Percentiles rank a stretch among this genome's conserved stretches.
phyloP scores from a whole-genome alignment of 1,140 invertebrate species.

The Leptopilina clavipes region DNA sequence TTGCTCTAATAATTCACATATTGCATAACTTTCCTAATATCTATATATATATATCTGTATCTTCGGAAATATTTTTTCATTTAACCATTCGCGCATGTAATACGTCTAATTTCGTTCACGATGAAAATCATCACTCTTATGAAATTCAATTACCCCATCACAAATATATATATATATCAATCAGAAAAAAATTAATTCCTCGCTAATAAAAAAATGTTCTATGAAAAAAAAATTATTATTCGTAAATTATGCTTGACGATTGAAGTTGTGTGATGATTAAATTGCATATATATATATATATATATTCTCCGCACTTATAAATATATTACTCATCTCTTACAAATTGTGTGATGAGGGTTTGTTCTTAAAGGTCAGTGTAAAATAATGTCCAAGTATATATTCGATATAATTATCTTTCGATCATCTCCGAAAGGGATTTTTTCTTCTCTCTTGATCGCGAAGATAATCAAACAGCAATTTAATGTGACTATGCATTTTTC shows the following conservation, averaged over 20 bases:
- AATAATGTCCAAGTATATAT: constrained; percentile 14
- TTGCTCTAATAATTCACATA: constrained; percentile 8
- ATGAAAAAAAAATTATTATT: background rate
- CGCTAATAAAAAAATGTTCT: background rate
- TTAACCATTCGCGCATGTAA: background rate
- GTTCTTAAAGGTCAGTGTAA: background rate
- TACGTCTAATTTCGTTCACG: background rate
- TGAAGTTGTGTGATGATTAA: background rate
- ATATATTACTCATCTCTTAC: background rate
- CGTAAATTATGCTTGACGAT: background rate
- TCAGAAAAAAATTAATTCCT: no score
- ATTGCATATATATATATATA: background rate
- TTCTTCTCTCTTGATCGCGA: background rate
- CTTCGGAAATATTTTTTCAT: background rate
- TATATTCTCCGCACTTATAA: background rate
- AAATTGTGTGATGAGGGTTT: constrained; percentile 11
- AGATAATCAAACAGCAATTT: constrained; percentile 10
- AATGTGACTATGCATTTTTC: constrained; percentile 24
- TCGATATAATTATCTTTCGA: constrained; percentile 26
- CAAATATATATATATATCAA: background rate
- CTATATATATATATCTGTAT: background rate
- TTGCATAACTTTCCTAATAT: background rate
- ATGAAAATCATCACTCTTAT: background rate
- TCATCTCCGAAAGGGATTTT: constrained; percentile 3
- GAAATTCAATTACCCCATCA: background rate